Base-by-base conservation (phyloP, 1,140 invertebrate species). In the Gryllus bimaculatus region DNA sequence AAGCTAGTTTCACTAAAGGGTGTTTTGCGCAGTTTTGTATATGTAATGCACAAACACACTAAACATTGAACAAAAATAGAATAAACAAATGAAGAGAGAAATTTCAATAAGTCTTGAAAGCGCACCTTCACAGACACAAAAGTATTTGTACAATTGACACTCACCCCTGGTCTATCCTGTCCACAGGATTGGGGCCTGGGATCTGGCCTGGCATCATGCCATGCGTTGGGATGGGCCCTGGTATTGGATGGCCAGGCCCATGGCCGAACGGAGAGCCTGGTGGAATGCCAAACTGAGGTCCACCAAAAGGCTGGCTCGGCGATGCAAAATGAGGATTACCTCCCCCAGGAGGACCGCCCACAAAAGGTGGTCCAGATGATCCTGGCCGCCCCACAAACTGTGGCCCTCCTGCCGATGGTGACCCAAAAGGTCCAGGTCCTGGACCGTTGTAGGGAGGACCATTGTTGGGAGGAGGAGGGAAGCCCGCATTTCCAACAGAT, bases 161-260 rank as follows among this genome's bases (percentile, higher is more conserved):
- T 91, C 81, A 91, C 91, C 91, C 92, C 87, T 92, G 92, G 84
- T 93, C 91, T 82, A 92, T 89, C 83, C 91, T 86, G 80, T 92
- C 92, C 74, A 93, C 90, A 80, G 91, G 90, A 82, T 91, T 91
- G 26, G 88, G 85, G 66, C 90, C 91, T 48, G 90, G 90, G 87
- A 92, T 92, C 81, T 86, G 86, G 77, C 85, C 85, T 39, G 85
- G 84, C 88, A 91, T 90, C 78, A 85, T 84, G 49, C 83, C 83
- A 80, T 84, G 83, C 18, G 73, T 81, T 75, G 83, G 84, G 49
- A 83, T 82, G 18, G 82, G 83, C 12, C 83, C 83, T 12, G 83
- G 82, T 80, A 89, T 88, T 0, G 88, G 88, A 83, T 90, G 89
- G 80, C 88, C 88, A 21, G 90, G 90, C 78, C 89, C 86, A 78